Evolutionary conservation across 2,888 invertebrate genomes (phyloP), one percentile per base, ranked within the genome.

Genomic region (Melolontha melolontha): DNA sequence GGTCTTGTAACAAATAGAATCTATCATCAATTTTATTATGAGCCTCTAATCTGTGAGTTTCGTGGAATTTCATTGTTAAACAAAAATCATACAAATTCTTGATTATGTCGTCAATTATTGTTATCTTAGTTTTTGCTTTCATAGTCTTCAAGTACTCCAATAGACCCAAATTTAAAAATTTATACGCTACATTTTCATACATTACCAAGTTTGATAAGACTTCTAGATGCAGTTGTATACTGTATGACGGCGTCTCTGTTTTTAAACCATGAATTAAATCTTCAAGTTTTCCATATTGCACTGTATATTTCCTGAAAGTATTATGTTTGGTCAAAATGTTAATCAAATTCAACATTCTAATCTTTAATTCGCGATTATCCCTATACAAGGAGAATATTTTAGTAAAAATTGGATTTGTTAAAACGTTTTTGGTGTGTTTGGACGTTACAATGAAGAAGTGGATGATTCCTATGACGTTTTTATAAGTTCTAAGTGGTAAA

Each of bases 21-120:
- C 66, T 70, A 51, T 72, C 69, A 11, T 55, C 66, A 12, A 75
- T 67, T 7, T 16, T 47, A 49, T 75, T 72, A 8, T 62, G 65
- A 7, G 70, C 59, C 14, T 67, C 70, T 27, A 75, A 64, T 17
- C 39, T 52, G 16, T 63, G 40, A 5, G 64, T 71, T 27, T 67
- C 71, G 59, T 67, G 67, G 54, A 73, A 74, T 59, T 74, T 74
- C 8, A 74, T 16, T 5, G 73, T 71, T 17, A 74, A 62, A 52
- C 67, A 72, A 27, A 69, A 62, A 44, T 69, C 63, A 14, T 52
- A 66, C 29, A 73, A 27, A 1, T 52, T 29, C 8, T 67, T 50
- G 11, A 71, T 63, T 7, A 74, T 68, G 51, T 68, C 65, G n/a
- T 54, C n/a, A n/a, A 42, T 17, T 6, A 64, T 10, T 17, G 49